Base-by-base conservation (phyloP, 2,797 vertebrate genomes). In the Pseudochaenichthys georgianus region DNA sequence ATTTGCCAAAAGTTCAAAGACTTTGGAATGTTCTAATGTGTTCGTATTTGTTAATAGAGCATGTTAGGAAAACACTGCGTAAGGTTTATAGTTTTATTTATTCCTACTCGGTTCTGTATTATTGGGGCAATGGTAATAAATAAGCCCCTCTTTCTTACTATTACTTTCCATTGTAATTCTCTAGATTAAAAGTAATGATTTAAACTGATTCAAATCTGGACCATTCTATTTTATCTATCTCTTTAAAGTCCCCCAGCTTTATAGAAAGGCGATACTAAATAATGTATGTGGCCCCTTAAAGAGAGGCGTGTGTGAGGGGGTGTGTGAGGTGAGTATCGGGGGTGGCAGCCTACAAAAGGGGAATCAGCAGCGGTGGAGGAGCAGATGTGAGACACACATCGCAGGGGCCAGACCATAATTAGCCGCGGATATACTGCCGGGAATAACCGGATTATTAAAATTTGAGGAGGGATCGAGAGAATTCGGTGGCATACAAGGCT, bases 371-470 rank as follows among this genome's bases (percentile, higher is more conserved):
- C 55, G 2, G 45, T 66, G 85, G 64, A 78, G 83, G 46, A 64
- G 81, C 92, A 91, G 85, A 92, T 71, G 89, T 57, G 73, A 83
- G 73, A 62, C 73, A 60, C 71, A 21, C 80, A 38, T 78, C 9
- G 71, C n/a, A 31, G 62, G 65, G 57, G 62, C 73, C 55, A 67
- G 80, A 61, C 53, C 54, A 66, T 81, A 86, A 88, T 87, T 90
- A 84, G 80, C 80, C 66, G 59, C 81, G 89, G 89, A 88, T 70
- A 52, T 57, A 64, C 83, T 70, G 61, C 75, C 74, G 70, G 79
- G 71, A 87, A 78, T 83, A 79, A 85, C 69, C 54, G 91, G 81
- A 91, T 83, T 76, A 90, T 90, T 82, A 79, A 73, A 82, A 82
- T 86, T 70, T 86, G 86, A 91, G 67, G 58, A 62, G 69, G 78